Conservation (phyloP, 1,140 invertebrate genomes). For the Zaprionus nigranus region DNA sequence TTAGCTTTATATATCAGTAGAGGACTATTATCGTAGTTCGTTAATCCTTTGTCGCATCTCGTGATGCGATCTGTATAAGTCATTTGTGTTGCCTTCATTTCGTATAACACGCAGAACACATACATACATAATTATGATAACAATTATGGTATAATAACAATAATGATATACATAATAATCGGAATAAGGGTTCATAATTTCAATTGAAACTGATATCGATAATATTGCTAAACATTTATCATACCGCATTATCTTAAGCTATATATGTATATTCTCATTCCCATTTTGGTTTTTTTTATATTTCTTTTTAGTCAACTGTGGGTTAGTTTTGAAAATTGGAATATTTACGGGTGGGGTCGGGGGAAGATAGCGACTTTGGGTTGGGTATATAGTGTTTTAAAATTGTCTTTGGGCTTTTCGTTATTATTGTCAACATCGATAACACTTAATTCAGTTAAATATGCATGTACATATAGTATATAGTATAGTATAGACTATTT, state of each 20-base stretch:
- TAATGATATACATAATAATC: neutral
- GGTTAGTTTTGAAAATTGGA: conserved; percentile 26
- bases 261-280: conserved; percentile 17
- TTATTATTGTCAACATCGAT: conserved; percentile 80
- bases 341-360: neutral
- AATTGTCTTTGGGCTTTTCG: conserved; percentile 27
- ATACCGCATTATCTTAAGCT: conserved; percentile 20
- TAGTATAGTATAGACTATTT: conserved; percentile 20
- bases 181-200: neutral
- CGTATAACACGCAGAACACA: neutral
- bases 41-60: neutral
- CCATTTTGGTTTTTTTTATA: conserved; percentile 3
- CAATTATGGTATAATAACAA: neutral
- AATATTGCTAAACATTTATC: conserved; percentile 20
- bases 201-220: neutral
- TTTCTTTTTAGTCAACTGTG: conserved; percentile 38
- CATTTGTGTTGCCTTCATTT: neutral
- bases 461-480: conserved; percentile 12
- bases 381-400: conserved; percentile 51
- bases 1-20: neutral
- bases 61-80: neutral
- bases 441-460: conserved; percentile 65
- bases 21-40: conserved; percentile 1
- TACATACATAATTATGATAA: conserved; percentile 5
- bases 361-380: conserved; percentile 19